These are phyloP conservation scores for Gadopsis marmoratus DNA, from an alignment of 2,797 vertebrate species.

Conservation along the genomic window DNA sequence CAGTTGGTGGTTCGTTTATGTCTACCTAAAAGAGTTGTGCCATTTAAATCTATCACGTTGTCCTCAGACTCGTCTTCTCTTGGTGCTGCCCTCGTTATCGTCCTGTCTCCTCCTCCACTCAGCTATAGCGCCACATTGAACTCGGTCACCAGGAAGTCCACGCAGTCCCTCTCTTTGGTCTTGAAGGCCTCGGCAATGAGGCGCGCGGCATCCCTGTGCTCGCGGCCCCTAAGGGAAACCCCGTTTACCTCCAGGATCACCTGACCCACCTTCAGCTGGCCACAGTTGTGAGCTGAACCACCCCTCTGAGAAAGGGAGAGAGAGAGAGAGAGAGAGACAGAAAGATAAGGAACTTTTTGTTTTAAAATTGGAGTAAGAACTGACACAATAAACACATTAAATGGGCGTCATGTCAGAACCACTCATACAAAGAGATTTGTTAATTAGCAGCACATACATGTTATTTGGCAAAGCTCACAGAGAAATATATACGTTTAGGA, in stretches of 20 bases:
- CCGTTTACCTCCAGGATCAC: constrained; percentile 97
- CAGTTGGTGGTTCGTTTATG: constrained; percentile 33
- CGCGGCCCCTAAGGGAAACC: constrained; percentile 89
- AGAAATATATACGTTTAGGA: not conserved
- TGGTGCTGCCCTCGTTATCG: not conserved
- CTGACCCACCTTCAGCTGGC: constrained; percentile 97
- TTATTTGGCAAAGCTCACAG: not conserved
- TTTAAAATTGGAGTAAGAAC: not conserved
- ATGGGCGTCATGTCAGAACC: not conserved
- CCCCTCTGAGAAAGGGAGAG: constrained; percentile 84
- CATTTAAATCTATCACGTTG: constrained; percentile 46
- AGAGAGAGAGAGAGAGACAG: constrained; percentile 15
- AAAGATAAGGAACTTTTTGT: not conserved
- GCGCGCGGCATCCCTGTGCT: constrained; percentile 94
- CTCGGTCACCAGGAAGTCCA: constrained; percentile 97
- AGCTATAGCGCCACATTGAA: constrained; percentile 94
- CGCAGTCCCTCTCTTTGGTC: constrained; percentile 93
- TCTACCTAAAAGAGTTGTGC: constrained; percentile 70
- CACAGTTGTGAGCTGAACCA: constrained; percentile 95
- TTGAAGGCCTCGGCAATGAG: constrained; percentile 98
- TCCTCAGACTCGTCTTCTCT: not conserved
- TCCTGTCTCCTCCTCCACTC: constrained; percentile 30
- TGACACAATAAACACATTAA: not conserved
- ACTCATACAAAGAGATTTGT: not conserved
- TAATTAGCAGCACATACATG: not conserved